phyloP scores from a whole-genome alignment of 2,113 vertebrate species.

The Semicossyphus pulcher region DNA sequence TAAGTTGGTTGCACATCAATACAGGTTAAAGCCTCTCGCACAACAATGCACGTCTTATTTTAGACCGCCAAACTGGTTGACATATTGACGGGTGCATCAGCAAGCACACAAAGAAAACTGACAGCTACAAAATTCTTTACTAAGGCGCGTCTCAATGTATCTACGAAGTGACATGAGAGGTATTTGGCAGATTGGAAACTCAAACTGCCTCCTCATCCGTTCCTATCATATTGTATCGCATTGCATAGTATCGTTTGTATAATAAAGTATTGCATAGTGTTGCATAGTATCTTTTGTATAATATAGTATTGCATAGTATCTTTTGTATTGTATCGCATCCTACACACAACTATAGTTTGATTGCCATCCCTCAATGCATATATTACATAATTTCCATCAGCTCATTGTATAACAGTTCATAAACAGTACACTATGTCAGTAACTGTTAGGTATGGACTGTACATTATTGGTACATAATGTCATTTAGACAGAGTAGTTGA shows the following conservation, averaged over 20 bases:
- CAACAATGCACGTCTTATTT: background rate
- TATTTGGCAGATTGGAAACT: constrained; percentile 17
- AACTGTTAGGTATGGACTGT: no score
- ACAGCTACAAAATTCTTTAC: background rate
- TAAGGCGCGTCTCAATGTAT: background rate
- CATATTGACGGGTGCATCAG: background rate
- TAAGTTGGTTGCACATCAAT: constrained; percentile 20
- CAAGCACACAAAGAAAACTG: background rate
- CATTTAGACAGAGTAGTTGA: background rate
- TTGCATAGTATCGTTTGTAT: no score
- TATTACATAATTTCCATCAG: background rate
- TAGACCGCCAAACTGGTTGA: background rate
- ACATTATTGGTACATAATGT: background rate
- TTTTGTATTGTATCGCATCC: no score
- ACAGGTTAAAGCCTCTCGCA: background rate
- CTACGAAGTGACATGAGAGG: background rate
- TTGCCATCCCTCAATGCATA: background rate
- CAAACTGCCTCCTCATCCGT: constrained; percentile 25
- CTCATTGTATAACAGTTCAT: no score
- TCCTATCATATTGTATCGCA: no score
- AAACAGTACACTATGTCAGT: no score
- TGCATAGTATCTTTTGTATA: no score
- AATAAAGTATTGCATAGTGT: no score
- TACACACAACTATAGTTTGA: background rate
- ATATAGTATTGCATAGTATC: no score